Base-by-base conservation (phyloP, 2,888 invertebrate genomes). In the Leptothorax acervorum region DNA sequence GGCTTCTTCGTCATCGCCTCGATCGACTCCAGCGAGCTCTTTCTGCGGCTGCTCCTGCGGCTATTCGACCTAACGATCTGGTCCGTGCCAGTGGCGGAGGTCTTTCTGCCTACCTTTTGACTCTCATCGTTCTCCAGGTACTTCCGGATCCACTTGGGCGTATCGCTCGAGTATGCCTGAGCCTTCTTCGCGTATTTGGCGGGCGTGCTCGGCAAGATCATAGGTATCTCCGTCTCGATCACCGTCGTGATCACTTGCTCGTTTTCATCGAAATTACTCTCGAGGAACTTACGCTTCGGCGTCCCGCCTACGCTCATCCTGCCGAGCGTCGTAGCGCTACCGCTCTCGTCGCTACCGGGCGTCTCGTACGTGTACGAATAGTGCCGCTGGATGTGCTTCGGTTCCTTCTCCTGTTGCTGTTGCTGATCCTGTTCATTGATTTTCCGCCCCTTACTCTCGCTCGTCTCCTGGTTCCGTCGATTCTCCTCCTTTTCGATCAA, bases 311-410 rank as follows among this genome's bases (percentile, higher is more conserved):
- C 89, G 75, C 90, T 93, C 6, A 91, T 71, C 39, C 90, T 92
- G 2, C 92, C 91, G 0, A 92, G 78, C 0, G 87, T 48, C 15
- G 88, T 87, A 23, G 78, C 70, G 9, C 91, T 90, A 31, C 91
- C 91, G 39, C 82, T 71, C 4, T 92, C 90, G 28, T 91, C 92
- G n/a, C 68, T 68, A 2, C 65, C 76, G 86, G 79, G 90, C 5
- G 91, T 91, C 74, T 94, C 94, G 60, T 94, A 94, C 5, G 94
- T 94, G 83, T 94, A 94, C n/a, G 94, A 93, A 71, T 93, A 94
- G 73, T 94, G 94, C 39, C 91, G 90, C 66, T 94, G 94, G 18
- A 94, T 92, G 70, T 94, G 94, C 53, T 93, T 93, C 9, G 93
- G 91, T 42, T 91, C 92, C 88, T 74, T n/a, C 23, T 91, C 91